Percentiles rank a stretch among this genome's conserved stretches.
Conservation (phyloP, 2,113 vertebrate species). For the Callocephalon fimbriatum region DNA sequence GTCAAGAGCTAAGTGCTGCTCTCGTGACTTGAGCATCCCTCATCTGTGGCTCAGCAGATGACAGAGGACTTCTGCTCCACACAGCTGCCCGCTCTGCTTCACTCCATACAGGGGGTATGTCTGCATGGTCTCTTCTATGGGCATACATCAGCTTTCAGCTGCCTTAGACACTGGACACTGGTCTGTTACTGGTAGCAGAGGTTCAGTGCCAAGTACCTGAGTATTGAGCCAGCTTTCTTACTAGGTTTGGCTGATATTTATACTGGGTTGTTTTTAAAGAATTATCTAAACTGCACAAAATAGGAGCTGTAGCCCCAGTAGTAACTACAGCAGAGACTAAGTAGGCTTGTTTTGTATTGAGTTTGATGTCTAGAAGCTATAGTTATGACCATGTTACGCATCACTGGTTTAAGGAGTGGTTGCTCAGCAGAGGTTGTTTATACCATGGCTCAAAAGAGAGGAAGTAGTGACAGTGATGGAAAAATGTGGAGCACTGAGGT, state of each 20-base stretch:
- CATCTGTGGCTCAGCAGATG: background rate
- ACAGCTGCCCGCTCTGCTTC: background rate
- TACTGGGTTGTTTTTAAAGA: background rate
- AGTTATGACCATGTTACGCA: background rate
- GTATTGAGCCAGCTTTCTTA: background rate
- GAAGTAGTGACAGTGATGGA: background rate
- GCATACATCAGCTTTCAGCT: background rate
- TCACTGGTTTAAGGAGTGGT: background rate
- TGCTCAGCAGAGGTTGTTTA: background rate
- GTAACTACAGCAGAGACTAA: background rate
- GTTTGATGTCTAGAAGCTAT: background rate
- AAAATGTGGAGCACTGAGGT: background rate
- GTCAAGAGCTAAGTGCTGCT: background rate
- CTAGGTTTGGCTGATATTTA: background rate
- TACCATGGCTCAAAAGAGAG: background rate
- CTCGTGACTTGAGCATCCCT: background rate
- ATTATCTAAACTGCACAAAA: background rate
- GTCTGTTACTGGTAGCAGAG: background rate
- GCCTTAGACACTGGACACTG: background rate
- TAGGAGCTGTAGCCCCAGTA: background rate
- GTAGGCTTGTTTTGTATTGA: background rate
- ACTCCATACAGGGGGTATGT: rapidly evolving
- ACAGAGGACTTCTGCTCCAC: background rate
- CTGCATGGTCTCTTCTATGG: background rate
- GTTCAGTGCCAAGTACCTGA: background rate